Evolutionary conservation across 2,797 vertebrate species (phyloP).

Genomic region (Emys orbicularis): DNA sequence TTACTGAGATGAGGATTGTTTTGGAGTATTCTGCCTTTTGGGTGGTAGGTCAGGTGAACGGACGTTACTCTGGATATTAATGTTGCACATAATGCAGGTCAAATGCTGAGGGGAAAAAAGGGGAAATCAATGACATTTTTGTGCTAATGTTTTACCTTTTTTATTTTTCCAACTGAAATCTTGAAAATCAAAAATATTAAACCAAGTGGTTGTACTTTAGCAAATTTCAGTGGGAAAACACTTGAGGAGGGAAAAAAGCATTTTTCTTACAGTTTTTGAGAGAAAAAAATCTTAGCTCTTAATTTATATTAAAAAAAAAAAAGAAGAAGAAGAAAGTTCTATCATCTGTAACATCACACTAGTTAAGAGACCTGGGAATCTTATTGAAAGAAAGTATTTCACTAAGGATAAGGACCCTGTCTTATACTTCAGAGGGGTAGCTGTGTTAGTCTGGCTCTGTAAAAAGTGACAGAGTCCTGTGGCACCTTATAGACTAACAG

Average conservation of each 20-base stretch:
- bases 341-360: neutral
- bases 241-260: neutral
- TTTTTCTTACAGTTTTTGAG: neutral
- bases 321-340: neutral
- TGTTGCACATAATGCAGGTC: too few species aligned
- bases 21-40: fast-evolving
- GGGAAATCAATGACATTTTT: neutral
- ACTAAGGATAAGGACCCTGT: neutral
- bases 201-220: neutral
- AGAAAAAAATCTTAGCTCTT: neutral
- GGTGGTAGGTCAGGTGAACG: fast-evolving
- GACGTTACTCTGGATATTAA: fast-evolving
- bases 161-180: neutral
- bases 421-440: neutral
- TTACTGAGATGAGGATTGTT: neutral
- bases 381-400: neutral
- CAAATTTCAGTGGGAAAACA: neutral
- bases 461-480: too few species aligned
- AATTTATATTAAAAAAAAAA: too few species aligned
- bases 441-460: too few species aligned
- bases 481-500: too few species aligned
- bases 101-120: neutral
- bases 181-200: neutral
- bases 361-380: neutral
- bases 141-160: neutral